Percentiles rank a stretch among this genome's conserved stretches.
Conservation (phyloP, 1,140 invertebrate genomes). For the Listronotus bonariensis region DNA sequence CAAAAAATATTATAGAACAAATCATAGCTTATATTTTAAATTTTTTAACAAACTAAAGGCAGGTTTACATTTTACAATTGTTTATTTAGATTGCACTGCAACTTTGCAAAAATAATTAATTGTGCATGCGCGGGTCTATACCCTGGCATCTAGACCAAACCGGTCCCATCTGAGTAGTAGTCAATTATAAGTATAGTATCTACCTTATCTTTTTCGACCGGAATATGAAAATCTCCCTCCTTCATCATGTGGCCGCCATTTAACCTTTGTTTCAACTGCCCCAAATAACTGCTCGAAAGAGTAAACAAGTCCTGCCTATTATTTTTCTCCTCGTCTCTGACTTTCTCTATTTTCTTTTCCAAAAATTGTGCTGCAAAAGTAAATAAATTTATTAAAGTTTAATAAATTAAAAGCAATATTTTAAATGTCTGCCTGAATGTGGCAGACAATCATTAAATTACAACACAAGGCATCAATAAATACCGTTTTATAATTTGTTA, state of each 20-base stretch:
- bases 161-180: too few relatives aligned
- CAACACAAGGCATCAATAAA: too few relatives aligned
- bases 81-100: background rate
- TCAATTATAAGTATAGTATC: too few relatives aligned
- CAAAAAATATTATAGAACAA: background rate
- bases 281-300: constrained; percentile 89
- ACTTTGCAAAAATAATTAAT: too few relatives aligned
- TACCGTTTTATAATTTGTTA: too few relatives aligned
- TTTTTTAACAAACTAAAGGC: background rate
- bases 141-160: too few relatives aligned
- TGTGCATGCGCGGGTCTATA: too few relatives aligned
- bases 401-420: too few relatives aligned
- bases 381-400: background rate
- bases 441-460: too few relatives aligned
- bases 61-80: background rate
- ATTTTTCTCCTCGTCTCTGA: constrained; percentile 89
- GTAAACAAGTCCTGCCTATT: constrained; percentile 92
- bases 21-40: too few relatives aligned
- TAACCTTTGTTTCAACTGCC: constrained; percentile 81
- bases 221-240: constrained; percentile 89
- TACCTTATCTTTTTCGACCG: constrained; percentile 62
- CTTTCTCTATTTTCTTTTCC: constrained; percentile 90
- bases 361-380: constrained; percentile 70
- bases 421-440: too few relatives aligned
- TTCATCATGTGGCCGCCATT: constrained; percentile 76